Conservation (phyloP, 2,888 invertebrate genomes). For the Ochropacha duplaris region DNA sequence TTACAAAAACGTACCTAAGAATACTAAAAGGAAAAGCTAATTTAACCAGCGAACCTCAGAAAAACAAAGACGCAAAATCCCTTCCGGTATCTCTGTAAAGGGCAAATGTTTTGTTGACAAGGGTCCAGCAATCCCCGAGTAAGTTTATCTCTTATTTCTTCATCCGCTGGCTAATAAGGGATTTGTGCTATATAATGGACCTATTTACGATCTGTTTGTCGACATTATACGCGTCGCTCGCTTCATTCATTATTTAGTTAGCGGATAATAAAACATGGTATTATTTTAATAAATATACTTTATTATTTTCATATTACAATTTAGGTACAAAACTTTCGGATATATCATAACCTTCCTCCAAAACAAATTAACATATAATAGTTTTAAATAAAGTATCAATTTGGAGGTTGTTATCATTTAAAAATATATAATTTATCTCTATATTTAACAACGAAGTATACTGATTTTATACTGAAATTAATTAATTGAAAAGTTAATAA, state of each 20-base stretch:
- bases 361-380: background rate
- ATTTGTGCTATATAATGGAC: background rate
- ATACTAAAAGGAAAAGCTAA: background rate
- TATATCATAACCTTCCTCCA: background rate
- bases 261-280: background rate
- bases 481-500: background rate
- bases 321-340: constrained; percentile 24
- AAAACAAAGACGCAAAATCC: background rate
- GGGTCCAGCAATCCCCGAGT: background rate
- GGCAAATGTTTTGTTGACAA: background rate
- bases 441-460: background rate
- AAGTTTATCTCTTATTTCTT: background rate
- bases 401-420: background rate
- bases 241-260: no score
- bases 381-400: background rate
- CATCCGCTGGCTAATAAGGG: background rate
- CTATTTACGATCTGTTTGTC: background rate
- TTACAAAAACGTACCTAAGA: no score
- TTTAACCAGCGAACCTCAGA: background rate
- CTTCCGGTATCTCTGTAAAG: background rate
- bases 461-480: background rate
- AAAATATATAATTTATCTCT: background rate
- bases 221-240: no score
- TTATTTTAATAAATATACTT: constrained; percentile 12
- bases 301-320: constrained; percentile 27